Evolutionary conservation across 2,797 vertebrate species (phyloP), one percentile per base, ranked within the genome.

Genomic region (Xiphorhynchus erythropygius): DNA sequence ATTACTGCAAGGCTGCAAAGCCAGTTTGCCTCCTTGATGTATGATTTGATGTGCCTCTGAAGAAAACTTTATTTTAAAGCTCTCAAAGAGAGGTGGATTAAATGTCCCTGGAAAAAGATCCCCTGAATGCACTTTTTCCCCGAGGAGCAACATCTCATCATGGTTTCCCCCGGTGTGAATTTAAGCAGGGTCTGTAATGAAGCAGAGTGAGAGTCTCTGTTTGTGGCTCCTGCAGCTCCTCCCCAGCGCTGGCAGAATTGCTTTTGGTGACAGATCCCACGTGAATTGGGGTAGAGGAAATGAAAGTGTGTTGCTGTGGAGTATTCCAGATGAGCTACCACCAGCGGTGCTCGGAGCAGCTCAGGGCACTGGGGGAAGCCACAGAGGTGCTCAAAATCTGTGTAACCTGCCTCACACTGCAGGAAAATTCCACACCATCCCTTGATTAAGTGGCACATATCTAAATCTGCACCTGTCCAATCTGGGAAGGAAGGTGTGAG

Each of bases 1-100:
- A 91, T 82, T 77, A 50, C 63, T 79, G 71, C 83, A 64, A 82
- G 90, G 59, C 79, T 88, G 87, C 76, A 86, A 46, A 91, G 65
- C 67, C 91, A 47, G 52, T 71, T 82, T 80, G 18, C 77, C 52
- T 95, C 56, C 74, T 90, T 90, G 80, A 82, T 90, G 67, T 83
- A 93, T 30, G 83, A 60, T 87, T 84, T 67, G 47, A 79, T 93
- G 33, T 81, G 91, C 79, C 89, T 90, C 94, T 64, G 70, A 93
- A 94, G 89, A 92, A 94, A 95, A 88, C 41, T 83, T 93, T 78
- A 71, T 81, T 91, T 92, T 81, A 84, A 86, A 64, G 37, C 77
- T 79, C 87, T 96, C 55, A 22, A 78, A 77, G 53, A 91, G 35
- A 21, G 16, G 17, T 74, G 80, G 70, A 93, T 94, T 87, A 87